Base-by-base conservation (phyloP, 2,888 invertebrate species). In the Lepetodrilus schrolli region DNA sequence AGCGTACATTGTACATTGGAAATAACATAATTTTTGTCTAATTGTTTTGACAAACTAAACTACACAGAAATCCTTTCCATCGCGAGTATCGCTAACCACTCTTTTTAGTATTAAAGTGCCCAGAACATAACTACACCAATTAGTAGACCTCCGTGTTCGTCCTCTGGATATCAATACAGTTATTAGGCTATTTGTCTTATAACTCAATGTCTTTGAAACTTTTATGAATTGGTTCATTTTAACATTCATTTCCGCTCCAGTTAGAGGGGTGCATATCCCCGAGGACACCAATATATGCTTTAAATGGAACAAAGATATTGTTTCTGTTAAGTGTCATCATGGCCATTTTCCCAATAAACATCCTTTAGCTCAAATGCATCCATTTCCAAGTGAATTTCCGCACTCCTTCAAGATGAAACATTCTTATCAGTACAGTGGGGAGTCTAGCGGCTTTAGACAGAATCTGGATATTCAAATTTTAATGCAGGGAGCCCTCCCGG, bases 241-340 rank as follows among this genome's bases (percentile, higher is more conserved):
- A 50, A 49, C 10, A 50, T 50, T 10, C 23, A 21, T 17, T 50
- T 21, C 20, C 4, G 50, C 20, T 50, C 20, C 17, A 30, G n/a
- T 58, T 58, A 34, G 30, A 30, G 34, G 1, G 30, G 4, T 30
- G 7, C 26, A 2, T 30, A 58, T 30, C 30, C 58, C 58, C 58
- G 7, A 58, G 13, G 58, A 30, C 30, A 8, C 4, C 34, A 2
- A 23, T 30, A 58, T 58, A 58, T 3, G 58, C 17, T 58, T 30
- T 34, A 58, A 58, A 30, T 34, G 30, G 30, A 34, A 58, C 58
- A 58, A 58, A 58, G 58, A 58, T 30, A 58, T 30, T 10, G 58
- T 10, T n/a, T 58, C 58, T 30, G 17, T 58, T 30, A 58, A n/a
- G 17, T 13, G n/a, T 34, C 7, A 34, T 58, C n/a, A 58, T 30